Evolutionary conservation across 2,888 invertebrate species (phyloP).

Genomic region (Raillietiella orientalis): DNA sequence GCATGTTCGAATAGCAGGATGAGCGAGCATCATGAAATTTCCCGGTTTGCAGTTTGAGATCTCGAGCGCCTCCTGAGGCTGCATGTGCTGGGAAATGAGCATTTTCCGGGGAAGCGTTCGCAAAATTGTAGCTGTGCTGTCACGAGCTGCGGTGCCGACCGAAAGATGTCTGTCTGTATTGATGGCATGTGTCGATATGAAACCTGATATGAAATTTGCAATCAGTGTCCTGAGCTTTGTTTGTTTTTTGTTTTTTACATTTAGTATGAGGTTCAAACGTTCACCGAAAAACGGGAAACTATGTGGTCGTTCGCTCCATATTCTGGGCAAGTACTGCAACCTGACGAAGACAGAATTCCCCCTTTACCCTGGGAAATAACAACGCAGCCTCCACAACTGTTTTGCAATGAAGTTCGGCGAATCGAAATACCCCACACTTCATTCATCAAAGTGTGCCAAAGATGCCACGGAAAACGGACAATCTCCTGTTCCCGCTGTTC

Average conservation of each 20-base stretch:
- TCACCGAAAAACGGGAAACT: conserved; percentile 17
- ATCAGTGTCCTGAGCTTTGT: neutral
- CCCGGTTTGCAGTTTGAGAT: no score
- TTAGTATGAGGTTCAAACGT: conserved; percentile 19
- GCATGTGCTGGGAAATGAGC: no score
- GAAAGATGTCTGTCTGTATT: no score
- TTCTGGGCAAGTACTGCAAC: conserved; percentile 14
- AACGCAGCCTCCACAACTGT: conserved; percentile 13
- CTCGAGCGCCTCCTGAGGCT: no score
- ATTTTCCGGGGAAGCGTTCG: no score
- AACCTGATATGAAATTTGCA: no score
- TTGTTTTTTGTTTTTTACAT: conserved; percentile 6
- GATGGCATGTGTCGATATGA: no score
- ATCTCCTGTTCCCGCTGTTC: conserved; percentile 13
- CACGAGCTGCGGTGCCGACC: no score
- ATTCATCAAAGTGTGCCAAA: conserved; percentile 15
- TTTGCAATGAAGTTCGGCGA: conserved; percentile 14
- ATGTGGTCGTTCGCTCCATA: conserved; percentile 18
- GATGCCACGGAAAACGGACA: conserved; percentile 14
- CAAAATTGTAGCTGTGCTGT: no score
- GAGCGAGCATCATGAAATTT: no score
- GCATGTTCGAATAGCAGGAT: no score
- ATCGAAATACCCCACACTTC: conserved; percentile 19
- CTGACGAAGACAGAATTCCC: conserved; percentile 11
- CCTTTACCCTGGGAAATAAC: conserved; percentile 17